Evolutionary conservation across 2,888 invertebrate genomes (phyloP).

Genomic region (Trichogramma dendrolimi): DNA sequence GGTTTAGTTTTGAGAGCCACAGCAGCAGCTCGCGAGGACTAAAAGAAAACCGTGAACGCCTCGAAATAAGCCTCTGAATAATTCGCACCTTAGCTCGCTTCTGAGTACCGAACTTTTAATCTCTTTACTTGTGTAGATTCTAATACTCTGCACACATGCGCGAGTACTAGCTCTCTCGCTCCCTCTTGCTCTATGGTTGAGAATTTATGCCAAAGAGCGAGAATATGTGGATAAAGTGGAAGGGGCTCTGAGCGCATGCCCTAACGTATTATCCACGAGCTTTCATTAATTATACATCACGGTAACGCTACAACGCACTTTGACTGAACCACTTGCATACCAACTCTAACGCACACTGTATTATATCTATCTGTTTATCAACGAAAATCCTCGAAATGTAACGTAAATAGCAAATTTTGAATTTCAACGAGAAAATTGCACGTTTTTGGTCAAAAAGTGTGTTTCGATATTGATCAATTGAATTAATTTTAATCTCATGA

Average conservation of each 20-base stretch:
- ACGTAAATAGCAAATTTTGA: too few relatives aligned
- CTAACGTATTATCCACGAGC: slow-evolving; percentile 2
- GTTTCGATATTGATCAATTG: too few relatives aligned
- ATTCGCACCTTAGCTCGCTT: slow-evolving; percentile 10
- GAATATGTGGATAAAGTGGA: not conserved
- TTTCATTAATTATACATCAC: slow-evolving; percentile 13
- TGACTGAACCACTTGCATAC: too few relatives aligned
- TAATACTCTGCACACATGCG: too few relatives aligned
- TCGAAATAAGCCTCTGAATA: slow-evolving; percentile 24
- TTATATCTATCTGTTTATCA: too few relatives aligned
- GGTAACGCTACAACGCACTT: not conserved
- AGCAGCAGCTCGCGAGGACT: not conserved
- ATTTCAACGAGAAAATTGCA: too few relatives aligned
- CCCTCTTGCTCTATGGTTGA: not conserved
- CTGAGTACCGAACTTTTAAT: slow-evolving; percentile 21
- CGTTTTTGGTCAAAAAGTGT: too few relatives aligned
- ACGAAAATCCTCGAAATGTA: too few relatives aligned
- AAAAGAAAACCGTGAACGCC: slow-evolving; percentile 21
- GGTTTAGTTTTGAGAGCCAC: too few relatives aligned
- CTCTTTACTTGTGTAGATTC: slow-evolving; percentile 9
- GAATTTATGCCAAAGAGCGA: not conserved
- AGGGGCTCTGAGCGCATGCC: not conserved
- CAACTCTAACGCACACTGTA: too few relatives aligned
- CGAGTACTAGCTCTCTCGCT: not conserved
- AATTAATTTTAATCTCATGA: too few relatives aligned